These are phyloP conservation scores for Scopus umbretta DNA, from an alignment of 2,113 vertebrate species.

Conservation along the genomic window DNA sequence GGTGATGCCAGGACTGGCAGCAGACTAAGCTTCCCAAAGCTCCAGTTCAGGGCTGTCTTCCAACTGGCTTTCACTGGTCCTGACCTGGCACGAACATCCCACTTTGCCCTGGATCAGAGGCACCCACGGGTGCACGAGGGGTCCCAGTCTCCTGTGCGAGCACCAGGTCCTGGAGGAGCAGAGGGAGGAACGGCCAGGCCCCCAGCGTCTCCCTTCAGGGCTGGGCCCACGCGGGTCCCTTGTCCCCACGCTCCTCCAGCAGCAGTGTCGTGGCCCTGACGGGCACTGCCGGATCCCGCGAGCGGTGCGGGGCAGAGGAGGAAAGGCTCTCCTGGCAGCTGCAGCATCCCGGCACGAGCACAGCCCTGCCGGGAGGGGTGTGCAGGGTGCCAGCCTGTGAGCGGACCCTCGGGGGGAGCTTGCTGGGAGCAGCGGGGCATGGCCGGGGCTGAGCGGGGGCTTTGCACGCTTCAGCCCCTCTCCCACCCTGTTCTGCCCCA, in stretches of 20 bases:
- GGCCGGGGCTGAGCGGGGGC: background rate
- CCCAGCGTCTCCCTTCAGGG: background rate
- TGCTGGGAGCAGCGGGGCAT: fast-evolving
- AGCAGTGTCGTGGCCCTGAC: background rate
- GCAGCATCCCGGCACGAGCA: background rate
- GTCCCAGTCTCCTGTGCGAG: background rate
- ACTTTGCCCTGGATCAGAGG: background rate
- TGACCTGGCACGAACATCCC: background rate
- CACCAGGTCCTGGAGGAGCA: background rate
- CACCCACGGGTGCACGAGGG: fast-evolving
- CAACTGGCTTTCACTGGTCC: background rate
- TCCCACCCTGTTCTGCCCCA: background rate
- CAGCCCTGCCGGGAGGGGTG: background rate
- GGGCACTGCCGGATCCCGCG: fast-evolving
- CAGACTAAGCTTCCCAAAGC: fast-evolving
- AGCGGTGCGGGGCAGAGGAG: background rate
- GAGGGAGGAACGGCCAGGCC: background rate
- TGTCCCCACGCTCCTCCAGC: background rate
- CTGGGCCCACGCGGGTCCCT: background rate
- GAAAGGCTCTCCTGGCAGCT: background rate
- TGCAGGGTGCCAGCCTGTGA: background rate
- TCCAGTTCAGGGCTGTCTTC: background rate
- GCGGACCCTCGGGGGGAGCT: background rate
- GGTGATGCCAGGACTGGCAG: background rate
- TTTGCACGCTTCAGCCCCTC: background rate